These are phyloP conservation scores for Leptura quadrifasciata DNA, from an alignment of 2,888 invertebrate species.

Conservation along the genomic window DNA sequence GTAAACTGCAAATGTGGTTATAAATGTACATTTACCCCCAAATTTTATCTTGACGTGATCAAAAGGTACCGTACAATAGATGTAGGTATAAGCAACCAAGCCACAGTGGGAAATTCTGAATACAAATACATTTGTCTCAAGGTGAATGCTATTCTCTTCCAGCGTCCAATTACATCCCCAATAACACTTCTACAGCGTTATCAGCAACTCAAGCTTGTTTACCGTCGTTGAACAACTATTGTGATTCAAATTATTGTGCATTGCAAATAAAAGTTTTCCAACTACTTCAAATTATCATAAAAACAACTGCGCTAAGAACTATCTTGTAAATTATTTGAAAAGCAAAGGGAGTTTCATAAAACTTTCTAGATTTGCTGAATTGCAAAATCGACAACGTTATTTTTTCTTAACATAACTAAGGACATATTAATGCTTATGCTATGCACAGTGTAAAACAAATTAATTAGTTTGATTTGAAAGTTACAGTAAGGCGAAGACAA, in stretches of 20 bases:
- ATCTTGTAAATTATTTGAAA: constrained; percentile 3
- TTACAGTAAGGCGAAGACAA: too few species aligned
- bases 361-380: neutral
- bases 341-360: neutral
- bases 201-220: constrained; percentile 45
- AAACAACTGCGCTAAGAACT: neutral
- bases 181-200: constrained; percentile 45
- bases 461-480: too few species aligned
- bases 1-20: constrained; percentile 5
- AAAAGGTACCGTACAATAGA: constrained; percentile 43
- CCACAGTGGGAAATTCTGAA: constrained; percentile 41
- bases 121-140: constrained; percentile 52
- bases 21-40: constrained; percentile 2
- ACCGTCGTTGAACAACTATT: constrained; percentile 42
- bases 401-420: neutral
- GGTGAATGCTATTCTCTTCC: constrained; percentile 47
- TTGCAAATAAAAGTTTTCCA: constrained; percentile 18
- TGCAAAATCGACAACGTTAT: neutral
- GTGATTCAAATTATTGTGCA: constrained; percentile 45
- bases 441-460: too few species aligned
- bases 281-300: constrained; percentile 6
- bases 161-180: constrained; percentile 48
- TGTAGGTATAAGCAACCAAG: constrained; percentile 41
- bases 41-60: constrained; percentile 48
- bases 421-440: too few species aligned